Evolutionary conservation across 37 sponge, comb jelly and placozoan species (phyloP).

Genomic region (Corticium candelabrum): DNA sequence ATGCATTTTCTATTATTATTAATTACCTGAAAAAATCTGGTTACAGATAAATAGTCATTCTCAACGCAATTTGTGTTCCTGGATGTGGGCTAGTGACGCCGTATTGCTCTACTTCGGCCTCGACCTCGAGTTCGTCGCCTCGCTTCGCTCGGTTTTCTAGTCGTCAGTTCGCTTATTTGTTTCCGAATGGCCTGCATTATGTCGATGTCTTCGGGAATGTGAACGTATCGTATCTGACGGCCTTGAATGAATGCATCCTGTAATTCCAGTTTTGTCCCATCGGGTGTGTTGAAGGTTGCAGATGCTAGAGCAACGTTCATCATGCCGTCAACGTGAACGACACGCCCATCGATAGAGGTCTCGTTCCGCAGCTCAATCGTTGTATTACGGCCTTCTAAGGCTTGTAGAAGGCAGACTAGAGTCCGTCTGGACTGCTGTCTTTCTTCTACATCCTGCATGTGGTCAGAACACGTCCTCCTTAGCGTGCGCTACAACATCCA

Average conservation of each 20-base stretch:
- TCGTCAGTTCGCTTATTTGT: not conserved
- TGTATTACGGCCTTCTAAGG: not conserved
- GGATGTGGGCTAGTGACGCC: too few species aligned
- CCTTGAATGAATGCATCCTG: too few species aligned
- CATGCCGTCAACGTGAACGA: not conserved
- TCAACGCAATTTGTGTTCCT: too few species aligned
- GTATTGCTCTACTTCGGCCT: too few species aligned
- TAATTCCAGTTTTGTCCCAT: not conserved
- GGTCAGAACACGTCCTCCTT: too few species aligned
- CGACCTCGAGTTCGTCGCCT: not conserved
- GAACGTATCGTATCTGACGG: conserved; percentile 2
- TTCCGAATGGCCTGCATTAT: not conserved
- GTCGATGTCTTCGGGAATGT: not conserved
- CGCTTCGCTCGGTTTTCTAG: not conserved
- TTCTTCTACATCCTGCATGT: not conserved
- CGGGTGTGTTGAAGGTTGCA: not conserved
- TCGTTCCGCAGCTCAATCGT: conserved; percentile 1
- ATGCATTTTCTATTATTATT: too few species aligned
- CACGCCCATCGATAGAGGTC: not conserved
- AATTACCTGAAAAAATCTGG: too few species aligned
- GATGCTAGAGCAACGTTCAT: not conserved
- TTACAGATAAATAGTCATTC: too few species aligned
- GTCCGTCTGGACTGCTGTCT: not conserved
- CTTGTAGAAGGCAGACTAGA: not conserved
- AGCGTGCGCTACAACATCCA: too few species aligned